Evolutionary conservation across 2,113 vertebrate genomes (phyloP).

Genomic region (Balaeniceps rex): DNA sequence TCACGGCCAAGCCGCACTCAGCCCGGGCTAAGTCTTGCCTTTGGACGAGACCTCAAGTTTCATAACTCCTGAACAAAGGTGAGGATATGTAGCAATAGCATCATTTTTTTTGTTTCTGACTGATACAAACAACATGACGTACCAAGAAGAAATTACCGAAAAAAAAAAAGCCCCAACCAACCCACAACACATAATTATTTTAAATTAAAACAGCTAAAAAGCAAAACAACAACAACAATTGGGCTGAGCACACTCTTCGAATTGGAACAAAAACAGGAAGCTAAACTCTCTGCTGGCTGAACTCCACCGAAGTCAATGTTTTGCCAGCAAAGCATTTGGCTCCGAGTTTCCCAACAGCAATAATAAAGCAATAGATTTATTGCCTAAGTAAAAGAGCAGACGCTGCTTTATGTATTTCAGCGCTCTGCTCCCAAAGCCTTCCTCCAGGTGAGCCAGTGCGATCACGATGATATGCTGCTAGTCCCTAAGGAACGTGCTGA

Average conservation of each 20-base stretch:
- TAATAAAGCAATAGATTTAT: constrained; percentile 50
- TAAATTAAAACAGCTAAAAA: constrained; percentile 31
- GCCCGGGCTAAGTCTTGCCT: background rate
- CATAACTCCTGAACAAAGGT: background rate
- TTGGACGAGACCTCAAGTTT: background rate
- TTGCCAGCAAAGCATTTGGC: constrained; percentile 49
- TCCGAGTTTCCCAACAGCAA: background rate
- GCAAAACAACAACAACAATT: background rate
- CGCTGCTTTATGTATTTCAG: background rate
- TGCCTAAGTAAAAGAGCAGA: constrained; percentile 46
- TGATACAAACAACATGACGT: background rate
- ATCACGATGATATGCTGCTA: background rate
- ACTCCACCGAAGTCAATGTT: background rate
- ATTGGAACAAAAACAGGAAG: constrained; percentile 57
- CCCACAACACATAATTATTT: constrained; percentile 15
- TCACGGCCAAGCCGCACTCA: rapidly evolving
- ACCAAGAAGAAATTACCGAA: background rate
- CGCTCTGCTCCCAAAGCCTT: background rate
- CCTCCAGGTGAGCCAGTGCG: background rate
- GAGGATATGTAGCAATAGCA: background rate
- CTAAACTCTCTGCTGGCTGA: constrained; percentile 26
- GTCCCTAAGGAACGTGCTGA: background rate
- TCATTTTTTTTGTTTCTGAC: background rate
- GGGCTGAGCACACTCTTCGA: background rate
- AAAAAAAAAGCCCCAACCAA: background rate